phyloP scores from a whole-genome alignment of 2,888 invertebrate species.

The Netelia fuscicornis region DNA sequence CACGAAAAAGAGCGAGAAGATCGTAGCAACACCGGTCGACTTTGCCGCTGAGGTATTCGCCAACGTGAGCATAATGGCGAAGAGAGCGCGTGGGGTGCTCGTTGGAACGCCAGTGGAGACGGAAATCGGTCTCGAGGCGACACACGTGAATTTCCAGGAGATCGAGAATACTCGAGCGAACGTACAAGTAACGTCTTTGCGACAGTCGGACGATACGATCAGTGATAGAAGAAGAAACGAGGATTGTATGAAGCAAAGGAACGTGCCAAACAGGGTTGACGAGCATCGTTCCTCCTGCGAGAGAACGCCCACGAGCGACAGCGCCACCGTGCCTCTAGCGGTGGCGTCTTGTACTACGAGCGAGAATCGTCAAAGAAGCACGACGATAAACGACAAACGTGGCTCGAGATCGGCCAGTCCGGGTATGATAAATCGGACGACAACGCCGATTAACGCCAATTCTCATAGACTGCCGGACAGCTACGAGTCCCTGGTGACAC shows the following conservation, averaged over 20 bases:
- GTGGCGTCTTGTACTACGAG: background rate
- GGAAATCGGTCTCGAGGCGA: slow-evolving; percentile 68
- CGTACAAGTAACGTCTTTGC: background rate
- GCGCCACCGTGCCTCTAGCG: background rate
- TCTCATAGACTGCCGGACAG: slow-evolving; percentile 74
- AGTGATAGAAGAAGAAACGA: slow-evolving; percentile 19
- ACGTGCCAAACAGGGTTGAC: slow-evolving; percentile 54
- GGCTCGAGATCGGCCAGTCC: slow-evolving; percentile 69
- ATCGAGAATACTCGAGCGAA: slow-evolving; percentile 59
- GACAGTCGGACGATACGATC: slow-evolving; percentile 2
- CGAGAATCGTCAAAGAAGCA: slow-evolving; percentile 16
- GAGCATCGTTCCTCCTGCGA: slow-evolving; percentile 16
- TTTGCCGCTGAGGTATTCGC: slow-evolving; percentile 70
- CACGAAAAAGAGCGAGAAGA: slow-evolving; percentile 45
- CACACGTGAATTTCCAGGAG: slow-evolving; percentile 62
- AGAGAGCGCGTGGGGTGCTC: slow-evolving; percentile 57
- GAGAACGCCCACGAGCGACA: background rate
- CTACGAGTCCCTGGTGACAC: slow-evolving; percentile 73
- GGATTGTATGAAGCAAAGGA: background rate
- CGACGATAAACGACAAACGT: slow-evolving; percentile 22
- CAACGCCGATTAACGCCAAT: slow-evolving; percentile 71
- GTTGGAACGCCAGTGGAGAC: slow-evolving; percentile 66
- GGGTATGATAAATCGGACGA: slow-evolving; percentile 68
- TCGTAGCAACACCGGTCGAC: slow-evolving; percentile 60
- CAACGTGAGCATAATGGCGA: slow-evolving; percentile 61